A percentile compares a stretch with the other conserved stretches of the same genome.
Conservation (phyloP, 2,113 vertebrate species). For the Alethe castanea region DNA sequence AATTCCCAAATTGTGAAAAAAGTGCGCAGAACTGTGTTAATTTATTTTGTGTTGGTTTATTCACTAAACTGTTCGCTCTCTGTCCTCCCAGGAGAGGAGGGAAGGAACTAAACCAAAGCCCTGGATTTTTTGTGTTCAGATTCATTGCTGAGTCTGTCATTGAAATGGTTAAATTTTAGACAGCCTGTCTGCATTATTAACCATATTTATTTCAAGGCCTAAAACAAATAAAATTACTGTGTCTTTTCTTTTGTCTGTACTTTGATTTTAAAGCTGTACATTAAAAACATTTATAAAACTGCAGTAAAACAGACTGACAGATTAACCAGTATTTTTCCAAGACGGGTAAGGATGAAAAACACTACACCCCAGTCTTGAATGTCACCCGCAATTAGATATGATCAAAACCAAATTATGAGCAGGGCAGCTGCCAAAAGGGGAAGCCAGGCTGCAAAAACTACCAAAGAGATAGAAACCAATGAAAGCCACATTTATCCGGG, state of each 20-base stretch:
- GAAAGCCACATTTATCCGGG: slow-evolving; percentile 10
- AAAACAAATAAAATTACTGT: background rate
- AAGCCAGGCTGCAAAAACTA: slow-evolving; percentile 33
- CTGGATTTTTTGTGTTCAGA: background rate
- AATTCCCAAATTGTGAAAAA: background rate
- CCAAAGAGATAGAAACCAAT: slow-evolving; percentile 23
- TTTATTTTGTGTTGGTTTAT: background rate
- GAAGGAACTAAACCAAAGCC: background rate
- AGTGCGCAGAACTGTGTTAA: background rate
- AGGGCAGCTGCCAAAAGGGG: slow-evolving; percentile 38
- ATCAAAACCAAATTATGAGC: slow-evolving; percentile 59
- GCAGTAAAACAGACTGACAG: background rate
- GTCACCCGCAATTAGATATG: slow-evolving; percentile 30
- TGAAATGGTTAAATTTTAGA: background rate
- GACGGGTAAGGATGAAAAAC: background rate
- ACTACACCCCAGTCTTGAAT: background rate
- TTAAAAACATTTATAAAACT: background rate
- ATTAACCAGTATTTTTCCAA: slow-evolving; percentile 12
- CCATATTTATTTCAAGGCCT: background rate
- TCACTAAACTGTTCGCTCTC: background rate
- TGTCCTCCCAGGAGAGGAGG: background rate
- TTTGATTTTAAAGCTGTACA: background rate
- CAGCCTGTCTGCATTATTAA: background rate
- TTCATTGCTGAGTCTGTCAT: background rate
- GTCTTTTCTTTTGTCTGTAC: background rate